Evolutionary conservation across 2,888 invertebrate genomes (phyloP), one percentile per base, ranked within the genome.

Genomic region (Cryptocephalus moraei): DNA sequence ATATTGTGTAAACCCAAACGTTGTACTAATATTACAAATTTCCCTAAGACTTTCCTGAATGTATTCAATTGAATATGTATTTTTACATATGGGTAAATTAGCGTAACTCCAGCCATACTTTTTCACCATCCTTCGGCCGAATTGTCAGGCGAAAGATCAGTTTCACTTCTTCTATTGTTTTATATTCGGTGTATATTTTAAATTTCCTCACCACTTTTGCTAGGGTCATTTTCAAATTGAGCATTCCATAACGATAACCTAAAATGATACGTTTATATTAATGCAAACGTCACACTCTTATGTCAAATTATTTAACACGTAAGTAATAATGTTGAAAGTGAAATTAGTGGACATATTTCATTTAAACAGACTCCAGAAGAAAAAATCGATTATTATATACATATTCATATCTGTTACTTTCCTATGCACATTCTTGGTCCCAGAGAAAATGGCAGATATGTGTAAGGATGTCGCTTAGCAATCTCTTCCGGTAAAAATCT

Each of bases 401-500:
- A n/a, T 22, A 22, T 22, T 22, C 6, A 22, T 22, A n/a, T 22
- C 6, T 22, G 22, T 6, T 32, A 72, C 32, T 64, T 60, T 75
- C 76, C 76, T 53, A 75, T 73, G 55, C 75, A 76, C 59, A 75
- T 73, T 49, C 75, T 68, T 1, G 64, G 54, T 8, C 75, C 75
- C 44, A 64, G 62, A 50, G 75, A 73, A 51, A 75, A 76, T 0
- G 75, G 73, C 53, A 75, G 62, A 55, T 62, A 75, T 8, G 73
- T 64, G 47, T 71, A 73, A 1, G 74, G 73, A 54, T 73, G 73
- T 45, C 74, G 61, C 32, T 62, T 55, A 1, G 59, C 60, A 32
- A 62, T 64, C 54, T 70, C 65, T 55, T 78, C 76, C 0, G 75
- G 73, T 32, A 74, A 59, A 58, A 80, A 81, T 43, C 79, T 62